These are phyloP conservation scores for Carcina quercana DNA, from an alignment of 2,888 invertebrate species.

Conservation along the genomic window DNA sequence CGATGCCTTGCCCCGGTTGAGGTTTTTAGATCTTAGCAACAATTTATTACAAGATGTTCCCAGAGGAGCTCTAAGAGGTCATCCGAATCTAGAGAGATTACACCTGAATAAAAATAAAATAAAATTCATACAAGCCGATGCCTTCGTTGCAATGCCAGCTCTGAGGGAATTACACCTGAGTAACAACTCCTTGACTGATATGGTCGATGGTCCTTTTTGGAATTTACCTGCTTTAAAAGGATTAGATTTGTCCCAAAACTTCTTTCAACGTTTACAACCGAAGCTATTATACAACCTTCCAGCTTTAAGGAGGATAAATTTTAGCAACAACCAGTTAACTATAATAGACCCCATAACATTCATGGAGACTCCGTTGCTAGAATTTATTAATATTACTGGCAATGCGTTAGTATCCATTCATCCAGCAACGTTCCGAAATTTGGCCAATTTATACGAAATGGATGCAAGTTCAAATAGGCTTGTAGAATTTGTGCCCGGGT, in stretches of 20 bases:
- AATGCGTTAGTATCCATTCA: conserved; percentile 83
- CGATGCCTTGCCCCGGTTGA: conserved; percentile 84
- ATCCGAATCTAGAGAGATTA: conserved; percentile 85
- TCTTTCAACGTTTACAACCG: conserved; percentile 81
- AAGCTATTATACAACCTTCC: conserved; percentile 84
- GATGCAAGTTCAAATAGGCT: conserved; percentile 84
- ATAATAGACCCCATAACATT: conserved; percentile 84
- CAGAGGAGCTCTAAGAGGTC: conserved; percentile 85
- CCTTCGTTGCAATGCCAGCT: conserved; percentile 88
- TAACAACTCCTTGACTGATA: conserved; percentile 87
- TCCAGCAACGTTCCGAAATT: conserved; percentile 83
- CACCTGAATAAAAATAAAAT: conserved; percentile 88
- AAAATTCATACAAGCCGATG: conserved; percentile 83
- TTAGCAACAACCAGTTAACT: conserved; percentile 82
- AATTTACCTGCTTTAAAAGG: conserved; percentile 89
- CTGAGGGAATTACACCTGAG: conserved; percentile 86
- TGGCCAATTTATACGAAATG: conserved; percentile 84
- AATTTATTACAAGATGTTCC: conserved; percentile 86
- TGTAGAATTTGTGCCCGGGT: conserved; percentile 83
- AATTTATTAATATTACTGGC: conserved; percentile 85
- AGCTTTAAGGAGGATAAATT: conserved; percentile 82
- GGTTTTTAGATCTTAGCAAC: conserved; percentile 85
- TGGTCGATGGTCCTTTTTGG: conserved; percentile 85
- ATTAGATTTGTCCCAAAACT: conserved; percentile 85
- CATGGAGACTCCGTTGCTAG: conserved; percentile 80